Evolutionary conservation across 2,797 vertebrate species (phyloP).

Genomic region (Urosaurus nigricauda): DNA sequence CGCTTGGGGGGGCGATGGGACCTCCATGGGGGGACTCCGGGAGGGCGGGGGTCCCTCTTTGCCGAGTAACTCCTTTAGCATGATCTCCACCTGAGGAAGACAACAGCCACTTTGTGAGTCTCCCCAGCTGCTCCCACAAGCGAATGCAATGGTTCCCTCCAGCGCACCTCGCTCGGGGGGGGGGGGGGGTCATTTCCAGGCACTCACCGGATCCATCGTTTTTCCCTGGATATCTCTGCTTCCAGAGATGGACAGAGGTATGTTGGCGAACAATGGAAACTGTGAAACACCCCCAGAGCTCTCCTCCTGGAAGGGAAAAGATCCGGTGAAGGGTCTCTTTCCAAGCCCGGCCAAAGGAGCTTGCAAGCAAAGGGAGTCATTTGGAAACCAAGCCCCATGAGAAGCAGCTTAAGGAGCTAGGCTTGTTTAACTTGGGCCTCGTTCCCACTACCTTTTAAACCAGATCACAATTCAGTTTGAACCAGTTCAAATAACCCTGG

Average conservation of each 20-base stretch:
- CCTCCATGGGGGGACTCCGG: accelerated
- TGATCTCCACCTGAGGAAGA: not conserved
- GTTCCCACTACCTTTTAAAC: too few species aligned
- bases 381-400: not conserved
- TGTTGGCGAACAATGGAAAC: accelerated
- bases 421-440: too few species aligned
- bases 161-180: not conserved
- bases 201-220: not conserved
- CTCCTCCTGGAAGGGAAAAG: not conserved
- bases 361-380: too few species aligned
- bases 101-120: not conserved
- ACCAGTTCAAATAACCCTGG: too few species aligned
- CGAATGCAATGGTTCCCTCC: not conserved
- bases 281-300: not conserved
- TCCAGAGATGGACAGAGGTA: accelerated
- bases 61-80: not conserved
- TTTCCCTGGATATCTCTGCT: too few species aligned
- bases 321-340: too few species aligned
- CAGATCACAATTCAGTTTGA: too few species aligned
- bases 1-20: accelerated
- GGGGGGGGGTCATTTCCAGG: too few species aligned
- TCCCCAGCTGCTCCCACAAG: too few species aligned
- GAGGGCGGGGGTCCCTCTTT: accelerated
- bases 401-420: too few species aligned
- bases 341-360: too few species aligned